Percentiles rank a stretch among this genome's conserved stretches.
These are phyloP conservation scores for Synchiropus splendidus DNA, from an alignment of 2,113 vertebrate genomes.

Conservation along the genomic window DNA sequence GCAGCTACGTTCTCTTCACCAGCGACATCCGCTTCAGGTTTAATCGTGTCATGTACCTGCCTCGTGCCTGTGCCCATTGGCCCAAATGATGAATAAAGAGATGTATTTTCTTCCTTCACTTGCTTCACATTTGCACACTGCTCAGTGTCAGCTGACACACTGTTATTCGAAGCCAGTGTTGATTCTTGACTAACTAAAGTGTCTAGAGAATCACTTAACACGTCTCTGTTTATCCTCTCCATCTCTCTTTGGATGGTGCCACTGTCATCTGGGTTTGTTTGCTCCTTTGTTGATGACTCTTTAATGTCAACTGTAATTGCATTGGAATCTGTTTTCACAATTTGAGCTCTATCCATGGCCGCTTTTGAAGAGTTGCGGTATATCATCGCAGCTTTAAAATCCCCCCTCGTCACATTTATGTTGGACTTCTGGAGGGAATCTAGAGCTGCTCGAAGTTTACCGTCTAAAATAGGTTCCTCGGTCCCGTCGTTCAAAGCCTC, in stretches of 20 bases:
- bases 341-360: constrained; percentile 49
- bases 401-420: constrained; percentile 78
- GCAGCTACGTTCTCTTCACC: no score
- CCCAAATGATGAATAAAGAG: no score
- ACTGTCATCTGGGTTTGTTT: not conserved
- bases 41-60: no score
- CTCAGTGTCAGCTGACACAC: no score
- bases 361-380: constrained; percentile 73
- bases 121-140: no score
- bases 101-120: no score
- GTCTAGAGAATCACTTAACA: no score
- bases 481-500: constrained; percentile 46
- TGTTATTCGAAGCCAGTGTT: no score
- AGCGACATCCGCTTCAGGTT: no score
- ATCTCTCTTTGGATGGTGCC: not conserved
- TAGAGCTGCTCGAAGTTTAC: constrained; percentile 74
- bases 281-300: constrained; percentile 40
- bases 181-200: no score
- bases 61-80: no score
- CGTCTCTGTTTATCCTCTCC: not conserved
- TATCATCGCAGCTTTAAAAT: constrained; percentile 79
- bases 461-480: constrained; percentile 69
- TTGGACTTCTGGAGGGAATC: constrained; percentile 77
- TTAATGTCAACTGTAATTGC: constrained; percentile 38
- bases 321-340: constrained; percentile 24